Evolutionary conservation across 2,888 invertebrate species (phyloP).

Genomic region (Apotomis capreana): DNA sequence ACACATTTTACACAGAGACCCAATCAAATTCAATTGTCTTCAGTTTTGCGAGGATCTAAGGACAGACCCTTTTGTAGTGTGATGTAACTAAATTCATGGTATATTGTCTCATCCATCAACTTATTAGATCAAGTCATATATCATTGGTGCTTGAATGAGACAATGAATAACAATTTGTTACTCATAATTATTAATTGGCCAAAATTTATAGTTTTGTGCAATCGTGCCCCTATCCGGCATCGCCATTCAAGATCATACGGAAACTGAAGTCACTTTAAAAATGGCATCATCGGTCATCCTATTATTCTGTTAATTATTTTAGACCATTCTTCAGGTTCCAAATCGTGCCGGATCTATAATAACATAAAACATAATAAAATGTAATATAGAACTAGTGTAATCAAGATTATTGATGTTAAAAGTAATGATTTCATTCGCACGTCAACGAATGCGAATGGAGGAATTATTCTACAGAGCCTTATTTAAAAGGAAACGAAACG

Average conservation of each 20-base stretch:
- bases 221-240: conserved; percentile 22
- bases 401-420: conserved; percentile 28
- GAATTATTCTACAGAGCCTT: conserved; percentile 23
- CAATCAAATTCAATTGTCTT: too few species aligned
- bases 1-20: too few species aligned
- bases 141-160: background rate
- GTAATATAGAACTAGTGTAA: conserved; percentile 22
- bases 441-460: conserved; percentile 20
- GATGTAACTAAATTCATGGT: background rate
- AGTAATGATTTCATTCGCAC: conserved; percentile 26
- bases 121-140: too few species aligned
- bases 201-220: conserved; percentile 16
- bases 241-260: conserved; percentile 36
- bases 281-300: conserved; percentile 38
- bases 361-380: conserved; percentile 7
- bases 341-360: conserved; percentile 35
- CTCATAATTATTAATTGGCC: conserved; percentile 6
- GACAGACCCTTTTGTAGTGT: too few species aligned
- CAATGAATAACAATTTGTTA: background rate
- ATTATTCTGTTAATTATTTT: conserved; percentile 38
- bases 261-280: conserved; percentile 29
- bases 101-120: too few species aligned
- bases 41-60: too few species aligned
- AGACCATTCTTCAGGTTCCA: conserved; percentile 26
- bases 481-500: conserved; percentile 39